Evolutionary conservation across 2,888 invertebrate genomes (phyloP), one percentile per base, ranked within the genome.

Genomic region (Flexamia atlantica): DNA sequence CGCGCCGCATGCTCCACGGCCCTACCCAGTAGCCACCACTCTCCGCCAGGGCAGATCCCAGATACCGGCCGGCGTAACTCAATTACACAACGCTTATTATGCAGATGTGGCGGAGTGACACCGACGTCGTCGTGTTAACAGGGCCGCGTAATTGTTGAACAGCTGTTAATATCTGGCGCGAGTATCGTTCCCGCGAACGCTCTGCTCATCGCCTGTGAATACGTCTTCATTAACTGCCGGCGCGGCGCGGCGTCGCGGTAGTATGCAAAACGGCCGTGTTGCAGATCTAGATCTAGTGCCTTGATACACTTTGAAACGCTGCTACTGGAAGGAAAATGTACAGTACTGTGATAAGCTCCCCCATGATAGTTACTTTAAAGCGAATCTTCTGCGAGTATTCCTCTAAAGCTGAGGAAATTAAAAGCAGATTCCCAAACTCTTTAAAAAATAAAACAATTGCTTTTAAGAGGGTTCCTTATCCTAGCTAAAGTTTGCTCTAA

Each of bases 21-120:
- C 46, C 7, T 10, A 12, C 30, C 28, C 64, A 4, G 64, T 17
- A 28, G 64, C 64, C 30, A 30, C 28, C 64, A 30, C 64, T 30
- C 28, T 5, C 30, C 5, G 57, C 25, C 32, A n/a, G 23, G 40
- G 28, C 72, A 72, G 72, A 72, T 72, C 72, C 36, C 20, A 72
- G 72, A 72, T 72, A 72, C 72, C 72, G 40, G n/a, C n/a, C 72
- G 36, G 72, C n/a, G n/a, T 72, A 72, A 72, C 72, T 72, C 72
- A 72, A 72, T 72, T 72, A 72, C 72, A 72, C 72, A 32, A 72
- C 72, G 20, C 72, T 72, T 72, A 72, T 72, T 72, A 72, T 72
- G 72, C 40, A 72, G 40, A 72, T 72, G 72, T 36, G 7, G 7
- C 2, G 3, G 20, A 72, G 40, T 36, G 72, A 72, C 72, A 72